Percentiles rank a stretch among this genome's conserved stretches.
phyloP scores from a whole-genome alignment of 1,140 invertebrate species.

The Platorchestia sp. region DNA sequence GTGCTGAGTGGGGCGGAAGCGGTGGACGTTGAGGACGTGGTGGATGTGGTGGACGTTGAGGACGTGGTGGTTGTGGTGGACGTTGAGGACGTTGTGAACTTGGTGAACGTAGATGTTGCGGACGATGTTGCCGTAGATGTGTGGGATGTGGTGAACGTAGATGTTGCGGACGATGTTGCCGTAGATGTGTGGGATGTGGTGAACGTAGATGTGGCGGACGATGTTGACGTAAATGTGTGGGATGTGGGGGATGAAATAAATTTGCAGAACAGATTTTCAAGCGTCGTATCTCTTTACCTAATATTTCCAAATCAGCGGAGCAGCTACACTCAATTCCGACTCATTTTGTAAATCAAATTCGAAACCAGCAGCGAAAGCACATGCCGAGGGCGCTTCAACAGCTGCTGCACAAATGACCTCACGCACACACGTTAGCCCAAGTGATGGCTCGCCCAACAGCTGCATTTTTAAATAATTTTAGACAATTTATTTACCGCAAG shows the following conservation, averaged over 20 bases:
- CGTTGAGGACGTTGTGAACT: neutral
- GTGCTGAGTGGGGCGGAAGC: neutral
- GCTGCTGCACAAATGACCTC: no score
- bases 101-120: neutral
- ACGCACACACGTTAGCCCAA: no score
- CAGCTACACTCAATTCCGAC: neutral
- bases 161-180: neutral
- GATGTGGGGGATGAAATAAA: no score
- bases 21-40: neutral
- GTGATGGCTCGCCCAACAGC: no score
- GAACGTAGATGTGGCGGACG: neutral
- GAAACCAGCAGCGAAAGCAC: neutral
- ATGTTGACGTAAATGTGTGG: no score
- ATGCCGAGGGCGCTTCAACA: neutral
- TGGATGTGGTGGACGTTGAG: no score
- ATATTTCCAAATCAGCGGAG: neutral
- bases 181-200: neutral
- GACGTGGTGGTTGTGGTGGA: neutral
- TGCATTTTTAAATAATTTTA: no score
- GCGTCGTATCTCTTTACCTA: neutral
- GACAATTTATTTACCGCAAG: no score
- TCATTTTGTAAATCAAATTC: neutral
- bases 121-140: neutral
- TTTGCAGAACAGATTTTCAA: no score
- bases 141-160: neutral